A percentile compares a stretch with the other conserved stretches of the same genome.
phyloP scores from a whole-genome alignment of 2,113 vertebrate genomes.

The Cheilinus undulatus region DNA sequence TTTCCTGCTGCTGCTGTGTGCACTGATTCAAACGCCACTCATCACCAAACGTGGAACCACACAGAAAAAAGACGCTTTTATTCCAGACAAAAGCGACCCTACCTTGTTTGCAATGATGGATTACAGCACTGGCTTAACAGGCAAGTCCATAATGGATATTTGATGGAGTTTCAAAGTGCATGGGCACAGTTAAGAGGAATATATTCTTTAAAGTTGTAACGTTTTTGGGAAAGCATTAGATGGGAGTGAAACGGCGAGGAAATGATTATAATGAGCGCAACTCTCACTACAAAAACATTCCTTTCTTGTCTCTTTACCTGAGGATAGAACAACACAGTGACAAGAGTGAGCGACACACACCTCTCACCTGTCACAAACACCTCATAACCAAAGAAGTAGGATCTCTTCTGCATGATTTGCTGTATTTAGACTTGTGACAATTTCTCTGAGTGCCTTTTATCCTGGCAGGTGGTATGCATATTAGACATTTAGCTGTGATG shows the following conservation, averaged over 20 bases:
- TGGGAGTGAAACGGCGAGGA: constrained; percentile 13
- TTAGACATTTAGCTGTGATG: constrained; percentile 76
- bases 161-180: constrained; percentile 62
- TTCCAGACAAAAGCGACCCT: constrained; percentile 44
- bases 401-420: constrained; percentile 38
- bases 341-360: constrained; percentile 28
- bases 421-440: constrained; percentile 58
- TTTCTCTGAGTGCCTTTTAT: constrained; percentile 63
- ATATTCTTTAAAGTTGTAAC: constrained; percentile 23
- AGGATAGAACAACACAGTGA: constrained; percentile 22
- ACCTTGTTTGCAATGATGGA: constrained; percentile 66
- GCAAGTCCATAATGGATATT: constrained; percentile 58
- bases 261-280: constrained; percentile 39
- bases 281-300: constrained; percentile 13
- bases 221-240: constrained; percentile 20
- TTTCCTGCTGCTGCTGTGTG: constrained; percentile 44
- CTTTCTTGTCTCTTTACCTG: constrained; percentile 25
- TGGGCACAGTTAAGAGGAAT: constrained; percentile 34
- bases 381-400: constrained; percentile 22
- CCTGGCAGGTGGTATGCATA: constrained; percentile 69
- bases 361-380: constrained; percentile 49
- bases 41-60: constrained; percentile 31
- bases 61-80: constrained; percentile 10
- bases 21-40: constrained; percentile 50
- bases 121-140: constrained; percentile 45